Base-by-base conservation (phyloP, 2,113 vertebrate species). In the Gallinago paraguaiae region DNA sequence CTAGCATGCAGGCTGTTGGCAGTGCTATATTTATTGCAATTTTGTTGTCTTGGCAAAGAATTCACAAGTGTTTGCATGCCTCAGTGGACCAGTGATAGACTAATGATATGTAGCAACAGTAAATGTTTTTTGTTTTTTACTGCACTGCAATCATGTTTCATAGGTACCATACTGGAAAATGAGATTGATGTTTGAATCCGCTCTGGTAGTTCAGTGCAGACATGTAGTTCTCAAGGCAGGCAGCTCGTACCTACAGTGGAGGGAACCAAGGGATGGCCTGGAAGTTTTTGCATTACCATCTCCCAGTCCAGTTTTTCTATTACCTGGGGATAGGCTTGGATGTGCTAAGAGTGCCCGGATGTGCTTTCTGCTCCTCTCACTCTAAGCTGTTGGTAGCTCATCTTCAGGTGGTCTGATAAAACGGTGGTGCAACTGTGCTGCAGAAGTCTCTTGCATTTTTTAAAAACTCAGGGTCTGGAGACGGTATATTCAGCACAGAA, bases 11-110 rank as follows among this genome's bases (percentile, higher is more conserved):
- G 54, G 5, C 39, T 82, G 15, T 86, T 95, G 83, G 43, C 69
- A 69, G 35, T 45, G 19, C 82, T 88, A 30, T 43, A 67, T 82
- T 94, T 91, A 70, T 70, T 86, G 50, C 41, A 80, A 63, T 86
- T 95, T 95, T 91, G 43, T 78, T 95, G 78, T 94, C 82, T 94
- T 90, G 67, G 90, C 79, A 77, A 93, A 82, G 78, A 93, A 80
- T 57, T 94, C 25, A 37, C 46, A 93, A 88, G 59, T 65, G 57
- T 92, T 91, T 85, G 35, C 41, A 50, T 85, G 70, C 90, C 75
- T 90, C 90, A 46, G 67, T 85, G 67, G 91, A 67, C 78, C 67
- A 65, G 61, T 84, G 87, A 88, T 67, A 85, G 63, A 80, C 74
- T 93, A 93, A 94, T 91, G 74, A 57, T 80, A 82, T 4, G 45